These are phyloP conservation scores for Latrodectus elegans DNA, from an alignment of 2,888 invertebrate species.

Conservation along the genomic window DNA sequence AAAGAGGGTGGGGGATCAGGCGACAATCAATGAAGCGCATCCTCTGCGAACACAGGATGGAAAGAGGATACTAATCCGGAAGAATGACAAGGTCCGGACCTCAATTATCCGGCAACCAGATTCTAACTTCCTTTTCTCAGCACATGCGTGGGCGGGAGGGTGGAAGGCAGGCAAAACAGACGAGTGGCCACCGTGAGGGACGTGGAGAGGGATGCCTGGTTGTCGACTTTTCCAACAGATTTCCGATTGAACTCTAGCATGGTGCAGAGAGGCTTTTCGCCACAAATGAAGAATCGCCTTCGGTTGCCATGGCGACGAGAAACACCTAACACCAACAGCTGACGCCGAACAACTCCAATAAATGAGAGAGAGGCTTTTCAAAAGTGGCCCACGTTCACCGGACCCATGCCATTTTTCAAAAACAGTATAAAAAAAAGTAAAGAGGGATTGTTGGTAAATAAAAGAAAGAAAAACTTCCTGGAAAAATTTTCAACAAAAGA, in stretches of 20 bases:
- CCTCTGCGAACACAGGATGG: conserved; percentile 30
- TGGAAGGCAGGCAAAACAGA: conserved; percentile 31
- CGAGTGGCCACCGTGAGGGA: background rate
- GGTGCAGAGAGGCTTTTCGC: conserved; percentile 22
- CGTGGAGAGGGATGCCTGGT: conserved; percentile 15
- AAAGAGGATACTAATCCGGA: conserved; percentile 68
- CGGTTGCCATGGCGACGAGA: conserved; percentile 50
- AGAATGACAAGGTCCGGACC: conserved; percentile 69
- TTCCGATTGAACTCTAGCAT: conserved; percentile 55
- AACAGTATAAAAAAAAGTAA: conserved; percentile 14
- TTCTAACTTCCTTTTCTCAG: conserved; percentile 20
- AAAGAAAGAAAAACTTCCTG: conserved; percentile 27
- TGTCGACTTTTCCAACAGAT: conserved; percentile 60
- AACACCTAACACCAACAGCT: conserved; percentile 68
- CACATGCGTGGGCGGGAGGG: background rate
- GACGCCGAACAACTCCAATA: conserved; percentile 66
- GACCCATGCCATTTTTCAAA: conserved; percentile 35
- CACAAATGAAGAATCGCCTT: conserved; percentile 58
- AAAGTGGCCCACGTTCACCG: conserved; percentile 36
- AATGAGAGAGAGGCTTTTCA: conserved; percentile 26
- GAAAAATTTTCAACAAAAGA: conserved; percentile 42
- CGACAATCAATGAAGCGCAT: conserved; percentile 58
- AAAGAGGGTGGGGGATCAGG: conserved; percentile 34
- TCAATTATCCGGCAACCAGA: conserved; percentile 67
- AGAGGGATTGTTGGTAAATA: conserved; percentile 65